Evolutionary conservation across 2,113 vertebrate species (phyloP), one percentile per base, ranked within the genome.

Genomic region (Psittacula cyanocephala): DNA sequence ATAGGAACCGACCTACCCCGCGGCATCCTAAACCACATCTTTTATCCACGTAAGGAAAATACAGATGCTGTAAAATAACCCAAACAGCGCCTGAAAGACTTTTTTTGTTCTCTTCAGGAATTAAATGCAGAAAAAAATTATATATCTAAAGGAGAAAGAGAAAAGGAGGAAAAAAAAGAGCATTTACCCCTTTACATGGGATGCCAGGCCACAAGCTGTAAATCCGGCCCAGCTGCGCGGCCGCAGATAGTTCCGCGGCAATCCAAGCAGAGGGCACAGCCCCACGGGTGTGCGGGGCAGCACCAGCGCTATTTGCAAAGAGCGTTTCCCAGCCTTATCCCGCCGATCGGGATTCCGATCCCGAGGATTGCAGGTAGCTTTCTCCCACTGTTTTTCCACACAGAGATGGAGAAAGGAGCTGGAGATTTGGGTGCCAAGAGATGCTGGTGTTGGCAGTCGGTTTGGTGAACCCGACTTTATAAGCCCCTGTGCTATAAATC

Each of bases 401-500:
- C 37, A 3, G 43, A 27, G 5, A 3, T 7, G 10, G 28, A 11
- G 13, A 28, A 31, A 2, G 28, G 39, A 29, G 31, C 14, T 35
- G 76, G 41, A 12, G 3, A 14, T 50, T 20, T 12, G 52, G 11
- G 5, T 28, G 59, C 6, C 7, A 59, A 41, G 4, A 23, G 29
- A 8, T 10, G 9, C 39, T 13, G 52, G 3, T 25, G 39, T 8
- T 41, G 16, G 37, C 28, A 14, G 19, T 53, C 18, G 8, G 3
- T 8, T 67, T 3, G 35, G 23, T 7, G 49, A 74, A 27, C 1
- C 10, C 11, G 7, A 7, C 37, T 68, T 17, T 25, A 15, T 2
- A 20, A 89, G 4, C 35, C 35, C 39, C 0, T 22, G 3, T 23
- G 70, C 35, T 33, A 1, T 9, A 16, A 12, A 17, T 7, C 1